These are phyloP conservation scores for Kuschelorhynchus macadamiae DNA, from an alignment of 2,888 invertebrate species.

Conservation along the genomic window DNA sequence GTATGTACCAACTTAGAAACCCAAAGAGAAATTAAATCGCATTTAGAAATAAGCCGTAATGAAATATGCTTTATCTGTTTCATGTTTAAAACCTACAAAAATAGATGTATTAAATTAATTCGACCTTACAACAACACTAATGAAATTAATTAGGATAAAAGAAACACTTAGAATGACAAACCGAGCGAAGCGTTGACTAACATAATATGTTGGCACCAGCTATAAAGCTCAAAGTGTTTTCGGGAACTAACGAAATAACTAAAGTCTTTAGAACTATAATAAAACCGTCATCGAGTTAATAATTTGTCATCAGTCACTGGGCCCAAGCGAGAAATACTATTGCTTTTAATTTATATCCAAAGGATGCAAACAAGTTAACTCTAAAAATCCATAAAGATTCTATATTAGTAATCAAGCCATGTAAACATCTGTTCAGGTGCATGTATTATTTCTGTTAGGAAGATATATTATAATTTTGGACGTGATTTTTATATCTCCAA, in stretches of 20 bases:
- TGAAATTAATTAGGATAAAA: constrained; percentile 31
- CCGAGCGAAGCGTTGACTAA: constrained; percentile 30
- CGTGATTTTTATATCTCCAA: too few relatives aligned
- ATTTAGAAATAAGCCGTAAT: too few relatives aligned
- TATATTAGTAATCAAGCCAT: background rate
- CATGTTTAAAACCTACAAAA: background rate
- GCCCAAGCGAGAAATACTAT: constrained; percentile 17
- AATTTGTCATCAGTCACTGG: constrained; percentile 34
- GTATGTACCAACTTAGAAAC: too few relatives aligned
- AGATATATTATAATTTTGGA: too few relatives aligned
- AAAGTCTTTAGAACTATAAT: constrained; percentile 34
- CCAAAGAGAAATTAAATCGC: too few relatives aligned
- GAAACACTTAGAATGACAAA: constrained; percentile 27
- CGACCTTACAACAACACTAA: constrained; percentile 2
- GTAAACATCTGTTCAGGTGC: constrained; percentile 3
- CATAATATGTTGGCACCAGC: constrained; percentile 36
- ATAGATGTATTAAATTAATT: background rate
- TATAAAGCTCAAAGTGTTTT: constrained; percentile 29
- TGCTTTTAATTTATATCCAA: constrained; percentile 17
- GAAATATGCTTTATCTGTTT: too few relatives aligned
- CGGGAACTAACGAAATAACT: constrained; percentile 29
- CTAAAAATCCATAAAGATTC: constrained; percentile 11
- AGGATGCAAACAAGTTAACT: constrained; percentile 5
- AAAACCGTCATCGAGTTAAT: constrained; percentile 42
- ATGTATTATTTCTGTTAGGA: too few relatives aligned